Conservation (phyloP, 2,888 invertebrate genomes). For the Erannis defoliaria region DNA sequence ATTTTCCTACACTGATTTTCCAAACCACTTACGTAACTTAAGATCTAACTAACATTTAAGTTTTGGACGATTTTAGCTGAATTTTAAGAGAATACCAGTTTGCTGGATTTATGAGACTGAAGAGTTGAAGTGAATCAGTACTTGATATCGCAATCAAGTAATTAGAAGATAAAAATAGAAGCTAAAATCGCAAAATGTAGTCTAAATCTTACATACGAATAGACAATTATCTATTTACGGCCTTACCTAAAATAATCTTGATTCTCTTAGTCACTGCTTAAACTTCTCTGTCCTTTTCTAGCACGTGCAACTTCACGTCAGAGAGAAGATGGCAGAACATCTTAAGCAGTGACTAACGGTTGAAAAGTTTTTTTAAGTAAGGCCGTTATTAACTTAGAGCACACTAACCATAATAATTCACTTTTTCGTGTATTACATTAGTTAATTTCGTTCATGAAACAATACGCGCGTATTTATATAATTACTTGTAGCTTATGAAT, state of each 20-base stretch:
- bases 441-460: conserved; percentile 80
- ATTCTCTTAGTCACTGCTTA: no score
- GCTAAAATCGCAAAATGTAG: conserved; percentile 58
- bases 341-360: no score
- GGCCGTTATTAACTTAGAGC: conserved; percentile 72
- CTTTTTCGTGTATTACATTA: conserved; percentile 80
- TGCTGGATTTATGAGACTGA: conserved; percentile 11
- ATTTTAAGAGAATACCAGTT: conserved; percentile 29
- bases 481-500: conserved; percentile 55
- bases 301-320: no score
- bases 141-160: conserved; percentile 18
- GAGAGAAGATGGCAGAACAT: no score
- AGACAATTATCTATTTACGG: conserved; percentile 57
- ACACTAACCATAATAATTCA: conserved; percentile 84
- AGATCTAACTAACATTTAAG: conserved; percentile 67
- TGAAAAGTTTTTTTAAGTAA: no score
- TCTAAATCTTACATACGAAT: conserved; percentile 62
- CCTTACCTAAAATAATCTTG: no score
- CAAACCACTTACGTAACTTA: conserved; percentile 81
- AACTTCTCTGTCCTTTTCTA: no score
- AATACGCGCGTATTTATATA: conserved; percentile 56
- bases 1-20: conserved; percentile 77
- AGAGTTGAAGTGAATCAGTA: background rate
- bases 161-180: conserved; percentile 53
- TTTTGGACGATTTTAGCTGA: conserved; percentile 76